A percentile compares a stretch with the other conserved stretches of the same genome.
Evolutionary conservation across 2,113 vertebrate species (phyloP).

Genomic region (Ameiurus melas): DNA sequence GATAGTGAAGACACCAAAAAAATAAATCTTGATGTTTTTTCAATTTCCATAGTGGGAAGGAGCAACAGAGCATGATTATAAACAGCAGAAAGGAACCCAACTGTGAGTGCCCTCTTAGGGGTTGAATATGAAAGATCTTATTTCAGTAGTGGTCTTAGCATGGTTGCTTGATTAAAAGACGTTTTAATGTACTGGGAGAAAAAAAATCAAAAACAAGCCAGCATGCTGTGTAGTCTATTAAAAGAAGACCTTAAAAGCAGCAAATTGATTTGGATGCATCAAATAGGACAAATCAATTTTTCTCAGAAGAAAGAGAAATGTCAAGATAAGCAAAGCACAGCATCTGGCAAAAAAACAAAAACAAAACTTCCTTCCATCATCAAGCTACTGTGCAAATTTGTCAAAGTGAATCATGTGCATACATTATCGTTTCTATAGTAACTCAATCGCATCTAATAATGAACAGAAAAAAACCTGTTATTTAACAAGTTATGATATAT

Average conservation of each 20-base stretch:
- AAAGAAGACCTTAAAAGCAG: conserved; percentile 37
- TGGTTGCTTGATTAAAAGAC: conserved; percentile 64
- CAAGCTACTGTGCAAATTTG: not conserved
- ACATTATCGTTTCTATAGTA: not conserved
- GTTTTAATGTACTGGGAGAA: conserved; percentile 40
- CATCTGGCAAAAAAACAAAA: conserved; percentile 23
- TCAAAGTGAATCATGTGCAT: not conserved
- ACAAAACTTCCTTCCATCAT: not conserved
- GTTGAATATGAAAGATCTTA: conserved; percentile 58
- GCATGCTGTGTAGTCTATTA: conserved; percentile 44
- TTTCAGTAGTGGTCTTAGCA: conserved; percentile 62
- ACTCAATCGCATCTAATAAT: not conserved
- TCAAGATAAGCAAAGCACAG: conserved; percentile 12
- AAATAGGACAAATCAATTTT: conserved; percentile 40
- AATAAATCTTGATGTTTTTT: not conserved
- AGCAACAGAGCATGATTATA: conserved; percentile 26
- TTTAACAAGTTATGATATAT: no score
- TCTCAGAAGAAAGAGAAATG: conserved; percentile 20
- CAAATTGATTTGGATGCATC: conserved; percentile 55
- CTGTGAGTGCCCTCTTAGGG: conserved; percentile 56
- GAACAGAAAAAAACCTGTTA: no score
- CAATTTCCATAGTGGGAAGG: conserved; percentile 40
- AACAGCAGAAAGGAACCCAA: conserved; percentile 47
- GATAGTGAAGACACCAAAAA: not conserved
- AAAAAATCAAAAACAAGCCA: conserved; percentile 44